Evolutionary conservation across 1,140 invertebrate species (phyloP), one percentile per base, ranked within the genome.

Genomic region (Drosophila nigrodunni): DNA sequence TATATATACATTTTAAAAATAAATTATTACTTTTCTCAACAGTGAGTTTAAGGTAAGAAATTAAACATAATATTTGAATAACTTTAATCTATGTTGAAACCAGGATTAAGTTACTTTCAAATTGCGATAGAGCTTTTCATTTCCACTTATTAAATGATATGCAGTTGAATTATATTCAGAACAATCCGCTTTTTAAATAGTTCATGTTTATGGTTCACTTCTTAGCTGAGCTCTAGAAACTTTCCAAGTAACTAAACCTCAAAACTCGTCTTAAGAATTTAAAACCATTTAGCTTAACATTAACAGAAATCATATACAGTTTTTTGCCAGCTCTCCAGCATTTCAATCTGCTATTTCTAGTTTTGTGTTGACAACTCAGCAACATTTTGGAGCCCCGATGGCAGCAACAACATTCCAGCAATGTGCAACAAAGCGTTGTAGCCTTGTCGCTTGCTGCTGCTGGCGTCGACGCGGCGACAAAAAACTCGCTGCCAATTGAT

Each of bases 401-500:
- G 74, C 79, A 59, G 78, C 69, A 82, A 69, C 79, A 59, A 82
- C 69, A 82, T 82, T 58, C 59, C 21, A 49, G 39, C 15, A 9
- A 57, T 39, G 54, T 21, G 60, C 50, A 43, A 41, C 13, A 9
- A 21, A 39, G 10, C 54, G 13, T 62, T 86, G 78, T 86, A 80
- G 74, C 72, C 71, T 68, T 78, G 62, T 64, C 44, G 74, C 74
- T 46, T 62, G 61, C 57, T 88, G 83, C 82, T 77, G 82, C 82
- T 88, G 77, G 76, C 82, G 82, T 88, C 83, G 83, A 87, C 82
- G 85, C 85, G 83, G 70, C 74, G 85, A 87, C 85, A 80, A 87
- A 87, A 87, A 87, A 88, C 70, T 88, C 83, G 83, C 83, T 87
- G 83, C 83, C 83, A 83, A 88, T 49, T 88, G 80, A 87, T 87